Evolutionary conservation across 1,140 invertebrate species (phyloP).

Genomic region (Caenorhabditis remanei): DNA sequence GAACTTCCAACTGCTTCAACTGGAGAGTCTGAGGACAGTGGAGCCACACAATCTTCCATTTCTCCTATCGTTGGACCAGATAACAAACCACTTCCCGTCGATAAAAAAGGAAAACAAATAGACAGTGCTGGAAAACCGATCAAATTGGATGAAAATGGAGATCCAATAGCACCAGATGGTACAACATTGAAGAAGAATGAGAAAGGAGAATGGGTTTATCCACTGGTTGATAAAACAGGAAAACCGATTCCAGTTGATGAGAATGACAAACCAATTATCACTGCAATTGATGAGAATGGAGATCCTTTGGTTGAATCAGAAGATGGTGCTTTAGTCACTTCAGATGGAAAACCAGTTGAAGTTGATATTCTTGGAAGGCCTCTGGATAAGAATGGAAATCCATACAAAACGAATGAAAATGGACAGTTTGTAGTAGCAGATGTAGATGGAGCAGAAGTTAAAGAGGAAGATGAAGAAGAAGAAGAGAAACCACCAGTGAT

Average conservation of each 20-base stretch:
- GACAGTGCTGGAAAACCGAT: slow-evolving; percentile 61
- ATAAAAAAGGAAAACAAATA: slow-evolving; percentile 58
- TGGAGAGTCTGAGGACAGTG: slow-evolving; percentile 30
- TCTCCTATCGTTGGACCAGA: slow-evolving; percentile 69
- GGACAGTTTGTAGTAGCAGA: slow-evolving; percentile 37
- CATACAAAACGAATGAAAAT: slow-evolving; percentile 33
- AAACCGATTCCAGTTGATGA: slow-evolving; percentile 64
- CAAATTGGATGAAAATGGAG: slow-evolving; percentile 55
- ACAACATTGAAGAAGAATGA: slow-evolving; percentile 64
- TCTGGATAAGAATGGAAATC: slow-evolving; percentile 58
- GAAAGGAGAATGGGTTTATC: slow-evolving; percentile 73
- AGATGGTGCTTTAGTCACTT: slow-evolving; percentile 45
- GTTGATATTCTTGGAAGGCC: slow-evolving; percentile 60
- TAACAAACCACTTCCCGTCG: slow-evolving; percentile 62
- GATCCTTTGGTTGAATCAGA: slow-evolving; percentile 38
- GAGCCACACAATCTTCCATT: not conserved
- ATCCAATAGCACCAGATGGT: slow-evolving; percentile 70
- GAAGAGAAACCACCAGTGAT: slow-evolving; percentile 12
- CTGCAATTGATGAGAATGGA: slow-evolving; percentile 61
- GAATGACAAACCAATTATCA: slow-evolving; percentile 65
- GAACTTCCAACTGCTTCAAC: slow-evolving; percentile 61
- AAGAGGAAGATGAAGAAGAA: slow-evolving; percentile 65
- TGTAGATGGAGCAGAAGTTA: slow-evolving; percentile 8
- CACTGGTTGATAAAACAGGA: slow-evolving; percentile 59
- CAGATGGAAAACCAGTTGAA: slow-evolving; percentile 45